A percentile compares a stretch with the other conserved stretches of the same genome.
Evolutionary conservation across 2,797 vertebrate genomes (phyloP).

Genomic region (Numenius phaeopus): DNA sequence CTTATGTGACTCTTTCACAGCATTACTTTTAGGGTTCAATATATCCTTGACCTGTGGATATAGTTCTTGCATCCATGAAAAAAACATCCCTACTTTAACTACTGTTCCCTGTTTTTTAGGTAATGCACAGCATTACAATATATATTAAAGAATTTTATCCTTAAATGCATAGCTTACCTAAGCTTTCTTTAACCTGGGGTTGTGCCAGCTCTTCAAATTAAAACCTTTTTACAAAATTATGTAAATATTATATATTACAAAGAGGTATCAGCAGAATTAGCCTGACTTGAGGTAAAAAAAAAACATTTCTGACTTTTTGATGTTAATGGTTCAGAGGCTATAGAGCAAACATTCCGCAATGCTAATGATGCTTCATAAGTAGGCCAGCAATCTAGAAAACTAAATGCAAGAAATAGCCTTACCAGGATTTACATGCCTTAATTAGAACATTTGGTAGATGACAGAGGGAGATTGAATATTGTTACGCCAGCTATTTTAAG

Average conservation of each 20-base stretch:
- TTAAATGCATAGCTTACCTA: not conserved
- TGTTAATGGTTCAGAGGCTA: not conserved
- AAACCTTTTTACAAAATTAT: not conserved
- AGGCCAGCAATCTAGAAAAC: not conserved
- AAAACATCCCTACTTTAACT: not conserved
- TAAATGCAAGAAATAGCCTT: not conserved
- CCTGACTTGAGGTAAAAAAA: not conserved
- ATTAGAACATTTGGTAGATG: not conserved
- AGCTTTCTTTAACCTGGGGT: not conserved
- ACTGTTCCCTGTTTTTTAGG: not conserved
- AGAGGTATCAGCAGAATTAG: not conserved
- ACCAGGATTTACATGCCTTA: not conserved
- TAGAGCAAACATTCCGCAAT: not conserved
- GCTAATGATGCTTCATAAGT: not conserved
- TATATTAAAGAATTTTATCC: not conserved
- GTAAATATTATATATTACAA: not conserved
- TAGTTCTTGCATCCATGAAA: not conserved
- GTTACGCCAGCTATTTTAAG: not conserved
- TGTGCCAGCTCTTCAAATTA: not conserved
- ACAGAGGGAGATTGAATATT: not conserved
- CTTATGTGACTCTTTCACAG: not conserved
- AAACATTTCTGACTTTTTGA: not conserved
- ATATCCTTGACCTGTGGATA: not conserved
- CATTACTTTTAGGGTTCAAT: not conserved
- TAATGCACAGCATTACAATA: not conserved